Evolutionary conservation across 2,888 invertebrate species (phyloP), one percentile per base, ranked within the genome.

Genomic region (Tinea semifulvella): DNA sequence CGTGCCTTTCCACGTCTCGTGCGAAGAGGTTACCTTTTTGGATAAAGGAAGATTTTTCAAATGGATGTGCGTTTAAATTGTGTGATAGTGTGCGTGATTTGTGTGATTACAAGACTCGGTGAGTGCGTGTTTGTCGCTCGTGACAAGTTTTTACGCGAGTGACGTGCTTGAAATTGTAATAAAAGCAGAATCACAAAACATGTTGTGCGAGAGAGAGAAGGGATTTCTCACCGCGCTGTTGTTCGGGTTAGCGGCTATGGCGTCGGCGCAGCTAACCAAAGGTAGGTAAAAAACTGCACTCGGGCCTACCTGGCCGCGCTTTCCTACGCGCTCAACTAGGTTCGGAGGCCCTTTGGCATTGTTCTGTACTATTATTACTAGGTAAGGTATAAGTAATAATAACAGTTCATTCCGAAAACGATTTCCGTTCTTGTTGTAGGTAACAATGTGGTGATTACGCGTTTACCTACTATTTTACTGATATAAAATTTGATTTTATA

Each of bases 41-140:
- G 74, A 75, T 74, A 75, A 77, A 77, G 75, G 77, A 68, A 79
- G 70, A 73, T 72, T 75, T 77, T 79, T 77, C 73, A 77, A 79
- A 80, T 80, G 76, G 73, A 76, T 75, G 75, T 76, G 76, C 69
- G 71, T 73, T 74, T 66, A 58, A 67, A 65, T 68, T 63, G 56
- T 69, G 79, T 73, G 75, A 70, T 71, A 70, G 75, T 76, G 79
- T 74, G 68, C 68, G 74, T 76, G 71, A 62, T 70, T 65, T 68
- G 71, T 76, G 76, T 65, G 56, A 58, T 61, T 65, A 62, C 62
- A 61, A 66, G 58, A 72, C 73, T 62, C 57, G 61, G 65, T 67
- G 66, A 68, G 67, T 71, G 68, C 63, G 56, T 63, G 61, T 52
- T 61, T 56, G 61, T 54, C 58, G 63, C 59, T 58, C 61, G 73